Base-by-base conservation (phyloP, 2,797 vertebrate species). In the Danio albolineatus region DNA sequence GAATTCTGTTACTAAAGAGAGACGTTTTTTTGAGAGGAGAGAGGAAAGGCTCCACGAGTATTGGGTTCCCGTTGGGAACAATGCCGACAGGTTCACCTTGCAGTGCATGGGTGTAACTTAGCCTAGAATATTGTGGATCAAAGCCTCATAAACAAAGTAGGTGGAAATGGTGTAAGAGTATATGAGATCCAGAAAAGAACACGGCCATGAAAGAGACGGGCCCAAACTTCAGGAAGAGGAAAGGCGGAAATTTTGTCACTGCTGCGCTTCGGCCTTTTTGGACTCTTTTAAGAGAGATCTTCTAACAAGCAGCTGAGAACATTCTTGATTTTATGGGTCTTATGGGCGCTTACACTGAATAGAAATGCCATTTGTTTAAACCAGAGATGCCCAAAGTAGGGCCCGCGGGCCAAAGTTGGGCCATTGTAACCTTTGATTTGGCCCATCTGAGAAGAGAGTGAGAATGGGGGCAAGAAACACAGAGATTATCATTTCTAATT, bases 71-170 rank as follows among this genome's bases (percentile, higher is more conserved):
- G 80, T 88, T 83, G 76, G 85, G 84, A 89, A 91, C 89, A 90
- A 91, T 89, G 87, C 79, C 73, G 85, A 85, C 85, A 89, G 88
- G 87, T 89, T 91, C 87, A 87, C 85, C 88, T 90, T 89, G 88
- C 89, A 89, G 82, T 82, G 80, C 88, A 86, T 86, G 89, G 87
- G 88, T 90, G 89, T 88, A 91, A 91, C 89, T 89, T 89, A 87
- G 89, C 88, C 86, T 89, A 85, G 82, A 91, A 91, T 89, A 90
- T 87, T 87, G 89, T 85, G 88, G 89, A 90, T 88, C 87, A 90
- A 88, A 90, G 87, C 78, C 81, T 78, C 84, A 88, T 89, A 90
- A 88, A 90, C 86, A 89, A 88, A 89, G 89, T 88, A 79, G 83
- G 81, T 88, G 86, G 83, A 89, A 90, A 88, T 82, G 87, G 84